A percentile compares a stretch with the other conserved stretches of the same genome.
Conservation (phyloP, 1,140 invertebrate species). For the Drosophila sulfurigaster region DNA sequence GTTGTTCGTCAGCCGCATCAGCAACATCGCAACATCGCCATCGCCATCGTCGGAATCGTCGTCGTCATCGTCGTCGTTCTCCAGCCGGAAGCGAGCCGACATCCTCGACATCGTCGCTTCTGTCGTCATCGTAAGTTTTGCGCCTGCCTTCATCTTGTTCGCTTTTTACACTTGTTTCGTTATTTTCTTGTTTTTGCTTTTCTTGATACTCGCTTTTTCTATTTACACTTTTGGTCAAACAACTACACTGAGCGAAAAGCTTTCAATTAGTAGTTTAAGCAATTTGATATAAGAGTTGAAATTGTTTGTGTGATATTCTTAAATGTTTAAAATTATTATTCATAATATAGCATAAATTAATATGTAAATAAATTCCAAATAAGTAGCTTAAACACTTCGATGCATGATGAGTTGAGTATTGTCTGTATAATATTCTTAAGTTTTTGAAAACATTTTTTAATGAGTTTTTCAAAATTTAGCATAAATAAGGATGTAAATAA, state of each 20-base stretch:
- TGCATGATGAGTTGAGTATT: too few relatives aligned
- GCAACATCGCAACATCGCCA: constrained; percentile 20
- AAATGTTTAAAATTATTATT: too few relatives aligned
- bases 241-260: neutral
- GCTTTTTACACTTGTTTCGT: constrained; percentile 30
- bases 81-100: constrained; percentile 49
- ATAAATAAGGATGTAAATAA: too few relatives aligned
- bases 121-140: constrained; percentile 67
- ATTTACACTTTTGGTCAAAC: constrained; percentile 34
- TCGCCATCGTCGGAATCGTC: neutral
- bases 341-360: too few relatives aligned
- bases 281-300: neutral
- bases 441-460: too few relatives aligned
- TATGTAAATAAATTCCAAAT: too few relatives aligned
- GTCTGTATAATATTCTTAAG: too few relatives aligned
- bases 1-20: constrained; percentile 73
- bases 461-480: too few relatives aligned
- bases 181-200: neutral
- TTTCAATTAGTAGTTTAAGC: neutral
- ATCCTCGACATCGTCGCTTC: constrained; percentile 46
- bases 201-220: constrained; percentile 1
- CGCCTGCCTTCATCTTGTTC: constrained; percentile 31
- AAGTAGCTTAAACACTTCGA: too few relatives aligned
- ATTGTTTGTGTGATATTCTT: too few relatives aligned
- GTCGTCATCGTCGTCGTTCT: constrained; percentile 13